Evolutionary conservation across 1,140 invertebrate species (phyloP).

Genomic region (Araneus ventricosus): DNA sequence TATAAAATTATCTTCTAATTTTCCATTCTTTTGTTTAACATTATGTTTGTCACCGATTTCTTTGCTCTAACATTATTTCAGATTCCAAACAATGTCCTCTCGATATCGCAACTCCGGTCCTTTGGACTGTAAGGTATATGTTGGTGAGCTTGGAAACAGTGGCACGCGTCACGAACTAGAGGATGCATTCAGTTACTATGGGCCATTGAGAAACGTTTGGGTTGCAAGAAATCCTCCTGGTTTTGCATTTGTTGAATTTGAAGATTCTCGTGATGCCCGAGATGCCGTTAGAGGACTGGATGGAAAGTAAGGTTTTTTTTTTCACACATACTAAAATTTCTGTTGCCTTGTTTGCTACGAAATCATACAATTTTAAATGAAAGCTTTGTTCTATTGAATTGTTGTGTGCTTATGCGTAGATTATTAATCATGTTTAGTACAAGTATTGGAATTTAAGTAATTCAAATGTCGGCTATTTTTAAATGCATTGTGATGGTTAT

Average conservation of each 20-base stretch:
- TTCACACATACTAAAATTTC: too few relatives aligned
- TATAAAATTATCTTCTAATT: background rate
- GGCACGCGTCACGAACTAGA: conserved; percentile 95
- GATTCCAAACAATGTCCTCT: conserved; percentile 79
- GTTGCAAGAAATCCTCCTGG: conserved; percentile 95
- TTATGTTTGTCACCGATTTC: background rate
- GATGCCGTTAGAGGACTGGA: conserved; percentile 91
- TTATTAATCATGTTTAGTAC: too few relatives aligned
- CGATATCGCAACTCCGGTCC: conserved; percentile 83
- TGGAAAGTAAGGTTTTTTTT: conserved; percentile 82
- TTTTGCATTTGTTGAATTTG: conserved; percentile 98
- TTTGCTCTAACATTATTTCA: background rate
- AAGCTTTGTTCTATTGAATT: too few relatives aligned
- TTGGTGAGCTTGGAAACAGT: conserved; percentile 91
- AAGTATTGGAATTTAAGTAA: too few relatives aligned
- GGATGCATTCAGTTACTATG: conserved; percentile 96
- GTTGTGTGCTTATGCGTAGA: too few relatives aligned
- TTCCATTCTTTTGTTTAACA: background rate
- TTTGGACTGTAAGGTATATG: conserved; percentile 96
- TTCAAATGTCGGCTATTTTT: too few relatives aligned
- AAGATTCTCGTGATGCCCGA: conserved; percentile 95
- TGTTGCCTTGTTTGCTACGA: too few relatives aligned
- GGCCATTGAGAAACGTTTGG: conserved; percentile 95
- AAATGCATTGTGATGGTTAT: too few relatives aligned
- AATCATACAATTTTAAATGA: too few relatives aligned